These are phyloP conservation scores for Dasyprocta punctata DNA, from an alignment of 2,113 vertebrate species.

Conservation along the genomic window DNA sequence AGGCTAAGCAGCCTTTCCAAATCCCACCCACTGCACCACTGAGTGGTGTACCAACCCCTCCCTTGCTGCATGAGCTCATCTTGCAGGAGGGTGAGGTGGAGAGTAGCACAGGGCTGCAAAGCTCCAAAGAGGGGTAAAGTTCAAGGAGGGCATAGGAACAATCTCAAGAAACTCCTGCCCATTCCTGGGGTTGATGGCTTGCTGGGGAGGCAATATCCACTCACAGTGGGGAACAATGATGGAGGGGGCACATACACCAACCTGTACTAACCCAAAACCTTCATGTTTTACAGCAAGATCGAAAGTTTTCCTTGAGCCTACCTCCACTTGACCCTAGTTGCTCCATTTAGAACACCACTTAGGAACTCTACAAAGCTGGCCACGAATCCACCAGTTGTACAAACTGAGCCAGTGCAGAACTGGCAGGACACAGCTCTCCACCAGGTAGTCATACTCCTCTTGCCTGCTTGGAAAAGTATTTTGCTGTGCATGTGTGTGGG, in stretches of 20 bases:
- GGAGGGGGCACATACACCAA: neutral
- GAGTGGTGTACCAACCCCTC: neutral
- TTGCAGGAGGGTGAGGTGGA: neutral
- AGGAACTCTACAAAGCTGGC: neutral
- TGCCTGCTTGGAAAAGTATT: neutral
- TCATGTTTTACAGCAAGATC: neutral
- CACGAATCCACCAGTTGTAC: neutral
- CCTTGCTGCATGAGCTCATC: conserved; percentile 2
- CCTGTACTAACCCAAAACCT: neutral
- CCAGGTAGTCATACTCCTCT: neutral
- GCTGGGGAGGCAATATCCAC: neutral
- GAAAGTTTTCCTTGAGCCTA: neutral
- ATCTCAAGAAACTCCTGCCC: neutral
- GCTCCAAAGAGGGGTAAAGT: neutral
- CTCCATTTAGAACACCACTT: neutral
- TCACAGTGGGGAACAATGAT: neutral
- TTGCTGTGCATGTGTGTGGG: neutral
- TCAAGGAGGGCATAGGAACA: neutral
- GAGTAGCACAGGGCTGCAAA: neutral
- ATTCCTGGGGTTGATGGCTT: neutral
- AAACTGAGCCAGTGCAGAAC: neutral
- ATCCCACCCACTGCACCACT: conserved; percentile 2
- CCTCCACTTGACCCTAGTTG: neutral
- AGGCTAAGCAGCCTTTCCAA: conserved; percentile 23
- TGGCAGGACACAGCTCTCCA: neutral